Evolutionary conservation across 2,888 invertebrate genomes (phyloP).

Genomic region (Cheilosia variabilis): DNA sequence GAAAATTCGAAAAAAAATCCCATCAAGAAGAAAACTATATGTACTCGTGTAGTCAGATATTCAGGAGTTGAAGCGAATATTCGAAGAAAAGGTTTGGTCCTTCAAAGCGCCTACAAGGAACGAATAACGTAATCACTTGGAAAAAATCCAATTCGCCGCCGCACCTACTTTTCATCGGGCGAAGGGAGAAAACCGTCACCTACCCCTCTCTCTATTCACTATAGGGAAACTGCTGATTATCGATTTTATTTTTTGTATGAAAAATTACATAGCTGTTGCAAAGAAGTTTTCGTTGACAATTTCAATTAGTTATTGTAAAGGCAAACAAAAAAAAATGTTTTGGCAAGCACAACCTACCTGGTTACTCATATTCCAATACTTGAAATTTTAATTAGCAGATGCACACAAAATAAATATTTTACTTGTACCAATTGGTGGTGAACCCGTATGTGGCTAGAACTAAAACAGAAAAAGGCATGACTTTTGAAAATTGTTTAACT

Average conservation of each 20-base stretch:
- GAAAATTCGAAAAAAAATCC: neutral
- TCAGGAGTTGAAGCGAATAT: slow-evolving; percentile 7
- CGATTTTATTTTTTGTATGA: slow-evolving; percentile 28
- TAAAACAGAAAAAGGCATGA: slow-evolving; percentile 30
- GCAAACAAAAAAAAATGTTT: neutral
- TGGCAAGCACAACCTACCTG: slow-evolving; percentile 70
- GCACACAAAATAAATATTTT: slow-evolving; percentile 38
- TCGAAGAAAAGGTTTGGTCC: slow-evolving; percentile 20
- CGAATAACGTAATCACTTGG: slow-evolving; percentile 60
- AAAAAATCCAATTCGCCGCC: slow-evolving; percentile 50
- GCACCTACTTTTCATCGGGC: slow-evolving; percentile 60
- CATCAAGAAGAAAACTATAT: slow-evolving; percentile 11
- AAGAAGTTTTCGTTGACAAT: slow-evolving; percentile 39
- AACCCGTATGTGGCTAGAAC: slow-evolving; percentile 9
- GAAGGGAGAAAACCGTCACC: slow-evolving; percentile 9
- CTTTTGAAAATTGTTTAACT: neutral
- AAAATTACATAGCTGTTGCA: slow-evolving; percentile 34
- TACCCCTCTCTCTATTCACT: neutral
- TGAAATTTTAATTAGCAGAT: slow-evolving; percentile 50
- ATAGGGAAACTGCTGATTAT: slow-evolving; percentile 39
- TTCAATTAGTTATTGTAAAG: slow-evolving; percentile 3
- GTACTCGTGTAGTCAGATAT: no score
- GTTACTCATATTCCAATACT: slow-evolving; percentile 71
- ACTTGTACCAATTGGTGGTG: slow-evolving; percentile 13
- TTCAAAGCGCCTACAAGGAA: slow-evolving; percentile 4